Evolutionary conservation across 2,888 invertebrate genomes (phyloP), one percentile per base, ranked within the genome.

Genomic region (Lasioglossum pauxillum): DNA sequence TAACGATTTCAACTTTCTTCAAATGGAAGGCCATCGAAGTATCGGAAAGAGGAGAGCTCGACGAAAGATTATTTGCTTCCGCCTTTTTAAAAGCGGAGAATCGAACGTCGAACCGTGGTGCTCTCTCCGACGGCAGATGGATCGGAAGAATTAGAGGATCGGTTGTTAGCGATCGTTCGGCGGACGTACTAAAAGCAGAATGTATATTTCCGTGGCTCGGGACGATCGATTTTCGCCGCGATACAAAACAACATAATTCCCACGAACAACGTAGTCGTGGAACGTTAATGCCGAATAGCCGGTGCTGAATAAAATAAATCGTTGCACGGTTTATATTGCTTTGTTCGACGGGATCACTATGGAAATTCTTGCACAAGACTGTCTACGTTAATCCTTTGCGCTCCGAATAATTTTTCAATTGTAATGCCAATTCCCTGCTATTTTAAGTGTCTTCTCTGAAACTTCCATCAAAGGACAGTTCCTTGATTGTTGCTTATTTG

Each of bases 61-160:
- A 53, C 49, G 35, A 35, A 35, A 67, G 67, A 67, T 67, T 67
- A 67, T 67, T 67, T 31, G 64, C 19, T 31, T 35, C 19, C 64
- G 31, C 64, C 64, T 35, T 67, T 67, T 67, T 67, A 67, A 67
- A 67, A 35, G 64, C 64, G 31, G 31, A 67, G 35, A 35, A 67
- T 67, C 16, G 27, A 60, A 53, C 23, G 5, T 67, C 19, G 60
- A 60, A 53, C 49, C 14, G 27, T 27, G 60, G 60, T 3, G 12
- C 27, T 12, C 60, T 60, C 27, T 27, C 64, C 19, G 31, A 35
- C 35, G 19, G 64, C 31, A 16, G 16, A 67, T 35, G 64, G 64
- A 31, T 31, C 16, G 31, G 64, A 67, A 35, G 31, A 67, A 67
- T 67, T 67, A 35, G 31, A 35, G 64, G 64, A 35, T 35, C 64